Evolutionary conservation across 2,888 invertebrate species (phyloP).

Genomic region (Drosophila kambysellisi): DNA sequence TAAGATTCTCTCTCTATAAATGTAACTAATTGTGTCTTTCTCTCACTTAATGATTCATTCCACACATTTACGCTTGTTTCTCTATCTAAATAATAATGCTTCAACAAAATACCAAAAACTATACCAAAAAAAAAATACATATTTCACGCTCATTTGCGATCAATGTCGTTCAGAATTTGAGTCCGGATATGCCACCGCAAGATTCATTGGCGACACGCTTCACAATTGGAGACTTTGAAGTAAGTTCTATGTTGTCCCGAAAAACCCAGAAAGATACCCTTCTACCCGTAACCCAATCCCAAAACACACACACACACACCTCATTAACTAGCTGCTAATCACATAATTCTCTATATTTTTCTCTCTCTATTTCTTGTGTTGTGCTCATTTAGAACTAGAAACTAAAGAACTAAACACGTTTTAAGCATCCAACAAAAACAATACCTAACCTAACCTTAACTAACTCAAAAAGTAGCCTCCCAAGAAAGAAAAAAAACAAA

Average conservation of each 20-base stretch:
- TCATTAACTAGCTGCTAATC: slow-evolving; percentile 51
- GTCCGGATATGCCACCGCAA: slow-evolving; percentile 88
- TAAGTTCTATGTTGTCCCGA: slow-evolving; percentile 85
- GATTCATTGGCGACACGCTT: slow-evolving; percentile 87
- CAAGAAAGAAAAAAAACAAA: background rate
- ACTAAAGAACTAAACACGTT: slow-evolving; percentile 29
- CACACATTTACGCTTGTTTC: slow-evolving; percentile 66
- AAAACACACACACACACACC: slow-evolving; percentile 20
- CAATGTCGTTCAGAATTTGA: slow-evolving; percentile 86
- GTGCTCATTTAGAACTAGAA: slow-evolving; percentile 56
- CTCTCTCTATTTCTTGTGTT: slow-evolving; percentile 36
- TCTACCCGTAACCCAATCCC: slow-evolving; percentile 1
- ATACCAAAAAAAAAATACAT: slow-evolving; percentile 45
- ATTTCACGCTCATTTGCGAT: slow-evolving; percentile 55
- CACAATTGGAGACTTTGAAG: slow-evolving; percentile 92
- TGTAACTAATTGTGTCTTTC: slow-evolving; percentile 80
- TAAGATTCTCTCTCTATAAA: slow-evolving; percentile 52
- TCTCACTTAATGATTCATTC: slow-evolving; percentile 63
- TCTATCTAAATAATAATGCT: slow-evolving; percentile 57
- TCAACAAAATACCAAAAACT: slow-evolving; percentile 46
- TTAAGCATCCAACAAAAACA: slow-evolving; percentile 34
- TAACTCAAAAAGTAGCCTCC: slow-evolving; percentile 37
- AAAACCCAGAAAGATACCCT: background rate
- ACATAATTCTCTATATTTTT: slow-evolving; percentile 50
- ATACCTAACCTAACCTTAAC: slow-evolving; percentile 38